Evolutionary conservation across 2,113 vertebrate species (phyloP), one percentile per base, ranked within the genome.

Genomic region (Euleptes europaea): DNA sequence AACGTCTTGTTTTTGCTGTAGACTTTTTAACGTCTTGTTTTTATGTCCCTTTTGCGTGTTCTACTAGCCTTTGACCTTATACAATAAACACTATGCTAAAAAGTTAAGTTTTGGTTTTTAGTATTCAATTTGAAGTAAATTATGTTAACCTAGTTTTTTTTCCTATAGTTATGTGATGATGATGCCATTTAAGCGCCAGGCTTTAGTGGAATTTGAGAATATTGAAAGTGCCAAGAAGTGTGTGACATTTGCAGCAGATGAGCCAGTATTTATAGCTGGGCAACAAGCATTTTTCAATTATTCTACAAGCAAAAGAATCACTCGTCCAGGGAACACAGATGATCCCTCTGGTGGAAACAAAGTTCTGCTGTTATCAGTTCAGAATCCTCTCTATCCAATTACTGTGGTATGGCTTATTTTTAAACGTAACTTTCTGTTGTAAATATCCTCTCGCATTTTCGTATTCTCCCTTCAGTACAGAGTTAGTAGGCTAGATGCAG

Each of bases 161-260:
- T 14, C 0, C 23, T 80, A 15, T 94, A 99, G 98, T 88, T 98
- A 99, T 42, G 98, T 99, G 84, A 98, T 99, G 98, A 99, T 99
- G 98, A 98, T 99, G 98, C 98, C 98, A 0, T 98, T 99, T 83
- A 99, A 98, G 90, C 96, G 97, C 0, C 98, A 99, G 94, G 98
- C 98, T 38, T 94, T 99, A 84, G 98, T 99, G 92, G 98, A 99
- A 94, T 99, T 98, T 86, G 97, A 98, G 90, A 96, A 97, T 0
- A 88, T 98, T 77, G 97, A 97, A 86, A 98, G 97, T 54, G 97
- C 98, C 0, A 98, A 98, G 94, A 97, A 97, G 65, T 99, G 98
- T 3, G 98, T 99, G 83, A 93, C 95, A 0, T 96, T 96, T 77
- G 97, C 97, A 38, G 95, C 97, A 21, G 96, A 95, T 10, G 97